These are phyloP conservation scores for Tuberolachnus salignus DNA, from an alignment of 2,888 invertebrate species.

Conservation along the genomic window DNA sequence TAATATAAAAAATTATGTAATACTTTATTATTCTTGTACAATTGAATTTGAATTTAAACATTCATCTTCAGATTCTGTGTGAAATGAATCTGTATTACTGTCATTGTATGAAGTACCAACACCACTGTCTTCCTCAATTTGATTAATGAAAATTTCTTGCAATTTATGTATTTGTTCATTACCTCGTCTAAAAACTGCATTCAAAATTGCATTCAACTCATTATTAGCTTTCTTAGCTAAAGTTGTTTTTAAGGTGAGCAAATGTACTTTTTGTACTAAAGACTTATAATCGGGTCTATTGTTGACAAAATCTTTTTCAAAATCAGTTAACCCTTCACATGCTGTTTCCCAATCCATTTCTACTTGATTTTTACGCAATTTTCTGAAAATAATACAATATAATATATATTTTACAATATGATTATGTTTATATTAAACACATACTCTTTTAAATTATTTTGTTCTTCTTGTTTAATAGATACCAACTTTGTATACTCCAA, in stretches of 20 bases:
- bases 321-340: constrained; percentile 39
- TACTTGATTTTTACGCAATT: constrained; percentile 28
- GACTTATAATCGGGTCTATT: constrained; percentile 38
- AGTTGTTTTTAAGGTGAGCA: constrained; percentile 27
- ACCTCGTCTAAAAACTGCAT: constrained; percentile 11
- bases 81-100: constrained; percentile 5
- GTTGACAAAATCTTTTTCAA: constrained; percentile 33
- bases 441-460: constrained; percentile 48
- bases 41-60: constrained; percentile 5
- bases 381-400: constrained; percentile 20
- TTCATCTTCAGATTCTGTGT: constrained; percentile 24
- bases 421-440: constrained; percentile 2
- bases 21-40: constrained; percentile 1
- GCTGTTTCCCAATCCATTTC: constrained; percentile 46
- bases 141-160: constrained; percentile 30
- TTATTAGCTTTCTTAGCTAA: constrained; percentile 30
- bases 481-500: constrained; percentile 37
- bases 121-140: constrained; percentile 47
- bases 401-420: neutral
- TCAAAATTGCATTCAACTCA: constrained; percentile 17
- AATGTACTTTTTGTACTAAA: constrained; percentile 40
- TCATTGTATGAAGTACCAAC: constrained; percentile 33
- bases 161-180: constrained; percentile 50
- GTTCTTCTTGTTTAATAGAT: constrained; percentile 44
- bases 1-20: neutral